These are phyloP conservation scores for Phaetusa simplex DNA, from an alignment of 2,113 vertebrate genomes.

Conservation along the genomic window DNA sequence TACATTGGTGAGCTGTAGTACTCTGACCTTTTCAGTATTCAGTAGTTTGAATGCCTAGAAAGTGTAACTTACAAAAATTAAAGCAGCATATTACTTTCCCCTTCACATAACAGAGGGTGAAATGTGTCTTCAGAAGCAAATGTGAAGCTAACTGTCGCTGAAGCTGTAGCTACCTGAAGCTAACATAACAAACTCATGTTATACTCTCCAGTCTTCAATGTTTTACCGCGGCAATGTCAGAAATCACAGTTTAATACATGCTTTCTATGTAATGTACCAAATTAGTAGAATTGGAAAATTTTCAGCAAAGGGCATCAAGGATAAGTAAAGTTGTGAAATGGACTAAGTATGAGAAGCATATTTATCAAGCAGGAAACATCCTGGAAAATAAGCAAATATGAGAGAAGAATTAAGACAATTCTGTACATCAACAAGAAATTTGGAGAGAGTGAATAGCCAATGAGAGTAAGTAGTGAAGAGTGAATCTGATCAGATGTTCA, in stretches of 20 bases:
- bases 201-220: not conserved
- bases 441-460: not conserved
- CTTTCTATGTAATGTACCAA: not conserved
- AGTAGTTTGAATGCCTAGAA: conserved; percentile 54
- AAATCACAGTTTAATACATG: not conserved
- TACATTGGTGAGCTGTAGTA: not conserved
- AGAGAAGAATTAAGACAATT: not conserved
- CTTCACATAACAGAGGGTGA: conserved; percentile 14
- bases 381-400: not conserved
- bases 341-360: not conserved
- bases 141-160: not conserved
- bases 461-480: not conserved
- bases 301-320: not conserved
- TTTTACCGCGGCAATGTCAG: not conserved
- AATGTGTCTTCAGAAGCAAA: not conserved
- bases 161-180: too few relatives aligned
- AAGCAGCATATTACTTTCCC: conserved; percentile 53
- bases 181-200: not conserved
- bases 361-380: not conserved
- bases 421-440: not conserved
- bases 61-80: conserved; percentile 64
- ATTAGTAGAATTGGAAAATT: not conserved
- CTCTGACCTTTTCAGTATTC: conserved; percentile 70
- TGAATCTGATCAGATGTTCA: not conserved
- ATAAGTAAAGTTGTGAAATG: not conserved